Base-by-base conservation (phyloP, 2,113 vertebrate genomes). In the Donacobius atricapilla region DNA sequence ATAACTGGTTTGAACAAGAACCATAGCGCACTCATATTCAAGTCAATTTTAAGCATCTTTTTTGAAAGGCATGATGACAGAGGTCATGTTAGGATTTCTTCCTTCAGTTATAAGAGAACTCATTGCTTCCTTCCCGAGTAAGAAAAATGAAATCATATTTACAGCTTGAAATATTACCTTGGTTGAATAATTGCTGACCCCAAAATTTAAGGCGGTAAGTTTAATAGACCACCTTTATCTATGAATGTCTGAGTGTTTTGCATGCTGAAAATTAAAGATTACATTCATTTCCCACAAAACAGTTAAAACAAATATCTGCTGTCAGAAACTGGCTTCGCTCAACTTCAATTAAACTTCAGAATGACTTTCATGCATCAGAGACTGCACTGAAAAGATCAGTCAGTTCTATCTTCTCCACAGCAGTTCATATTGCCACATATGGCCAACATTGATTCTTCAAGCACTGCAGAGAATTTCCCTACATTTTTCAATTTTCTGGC, bases 181-280 rank as follows among this genome's bases (percentile, higher is more conserved):
- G 45, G 56, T 84, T 91, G 82, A 93, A 83, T 79, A 83, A 61
- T 77, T 94, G n/a, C 33, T 92, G 92, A 85, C 35, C 30, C 7
- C 39, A 79, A 65, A 92, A 83, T 37, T 89, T 83, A 80, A 69
- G 64, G 13, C 58, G 82, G 75, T 94, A 90, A 96, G 92, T 97
- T 97, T 96, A 97, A 97, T 93, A 96, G 96, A 82, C 6, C 51
- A 30, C 35, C 28, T 92, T 96, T 97, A 95, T 97, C 87, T 96
- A 68, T 13, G 35, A 91, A 83, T 33, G 42, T n/a, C 28, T 54
- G 19, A 81, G 56, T 75, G 65, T 95, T 96, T 80, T 73, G 42
- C 45, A 82, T 61, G 58, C 84, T 56, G 83, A 82, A 96, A 96
- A 85, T 87, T 60, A 95, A 95, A 83, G 22, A 87, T 87, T 97